Conservation (phyloP, 1,140 invertebrate genomes). For the Asbolus verrucosus region DNA sequence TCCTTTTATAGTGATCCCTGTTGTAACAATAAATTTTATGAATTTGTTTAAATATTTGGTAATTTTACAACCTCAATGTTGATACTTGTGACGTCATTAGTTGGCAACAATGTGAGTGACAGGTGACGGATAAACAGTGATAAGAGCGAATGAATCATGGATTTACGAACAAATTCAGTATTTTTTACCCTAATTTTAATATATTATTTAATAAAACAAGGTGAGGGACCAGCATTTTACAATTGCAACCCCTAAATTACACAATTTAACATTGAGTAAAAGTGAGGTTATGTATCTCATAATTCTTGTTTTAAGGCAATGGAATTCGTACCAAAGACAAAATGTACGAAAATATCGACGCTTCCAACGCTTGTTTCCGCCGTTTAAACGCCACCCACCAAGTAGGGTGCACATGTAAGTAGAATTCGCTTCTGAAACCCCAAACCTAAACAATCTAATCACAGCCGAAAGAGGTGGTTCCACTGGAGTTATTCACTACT, state of each 20-base stretch:
- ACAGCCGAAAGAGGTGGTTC: slow-evolving; percentile 77
- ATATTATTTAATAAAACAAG: not conserved
- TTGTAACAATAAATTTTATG: slow-evolving; percentile 13
- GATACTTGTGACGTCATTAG: not conserved
- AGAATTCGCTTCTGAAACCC: slow-evolving; percentile 30
- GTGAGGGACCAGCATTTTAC: not conserved
- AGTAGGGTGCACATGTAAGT: slow-evolving; percentile 90
- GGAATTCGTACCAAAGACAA: slow-evolving; percentile 78
- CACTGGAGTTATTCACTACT: slow-evolving; percentile 85
- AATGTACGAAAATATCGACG: slow-evolving; percentile 83
- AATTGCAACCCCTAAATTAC: not conserved
- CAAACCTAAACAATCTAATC: slow-evolving; percentile 72
- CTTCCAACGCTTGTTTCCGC: slow-evolving; percentile 83
- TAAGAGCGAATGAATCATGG: slow-evolving; percentile 1
- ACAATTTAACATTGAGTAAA: slow-evolving; percentile 7
- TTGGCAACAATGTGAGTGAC: not conserved
- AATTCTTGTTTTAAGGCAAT: slow-evolving; percentile 53
- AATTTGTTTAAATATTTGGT: not conserved
- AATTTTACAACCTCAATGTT: no score
- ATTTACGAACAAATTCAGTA: slow-evolving; percentile 4
- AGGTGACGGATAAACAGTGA: slow-evolving; percentile 9
- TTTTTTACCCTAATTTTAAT: not conserved
- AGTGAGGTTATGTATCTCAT: slow-evolving; percentile 12
- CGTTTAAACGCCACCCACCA: slow-evolving; percentile 93
- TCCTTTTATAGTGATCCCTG: not conserved